Conservation (phyloP, 2,113 vertebrate genomes). For the Dolichotis patagonum region DNA sequence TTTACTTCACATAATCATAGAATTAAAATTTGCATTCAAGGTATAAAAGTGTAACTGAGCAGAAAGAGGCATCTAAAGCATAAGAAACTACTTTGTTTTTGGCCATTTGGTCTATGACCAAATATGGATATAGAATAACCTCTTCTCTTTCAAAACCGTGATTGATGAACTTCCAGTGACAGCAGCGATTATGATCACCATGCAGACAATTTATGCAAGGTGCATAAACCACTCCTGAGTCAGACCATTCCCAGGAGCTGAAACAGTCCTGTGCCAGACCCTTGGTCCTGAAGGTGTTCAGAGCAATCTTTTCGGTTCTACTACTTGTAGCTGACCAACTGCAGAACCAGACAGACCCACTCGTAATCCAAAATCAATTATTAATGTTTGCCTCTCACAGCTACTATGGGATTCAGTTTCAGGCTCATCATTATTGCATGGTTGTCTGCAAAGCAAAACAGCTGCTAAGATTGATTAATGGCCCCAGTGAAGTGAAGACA, state of each 20-base stretch:
- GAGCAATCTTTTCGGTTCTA: background rate
- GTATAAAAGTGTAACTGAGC: background rate
- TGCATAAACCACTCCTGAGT: background rate
- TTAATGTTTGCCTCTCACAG: constrained; percentile 74
- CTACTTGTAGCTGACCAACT: background rate
- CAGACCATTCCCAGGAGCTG: background rate
- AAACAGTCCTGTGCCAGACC: too few species aligned
- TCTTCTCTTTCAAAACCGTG: background rate
- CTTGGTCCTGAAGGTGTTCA: background rate
- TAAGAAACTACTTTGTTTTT: background rate
- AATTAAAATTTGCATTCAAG: background rate
- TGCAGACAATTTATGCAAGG: constrained; percentile 12
- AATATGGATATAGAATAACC: background rate
- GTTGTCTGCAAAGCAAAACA: constrained; percentile 76
- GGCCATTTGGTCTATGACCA: background rate
- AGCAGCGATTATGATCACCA: constrained; percentile 4
- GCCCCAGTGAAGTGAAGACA: constrained; percentile 69
- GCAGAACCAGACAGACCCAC: background rate
- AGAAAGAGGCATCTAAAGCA: background rate
- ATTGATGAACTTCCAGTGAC: background rate
- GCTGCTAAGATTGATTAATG: constrained; percentile 78
- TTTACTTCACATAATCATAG: background rate
- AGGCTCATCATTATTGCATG: constrained; percentile 59
- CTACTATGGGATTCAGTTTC: constrained; percentile 72
- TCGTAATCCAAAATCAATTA: constrained; percentile 69